Base-by-base conservation (phyloP, 2,888 invertebrate genomes). In the Ochropleura plecta region DNA sequence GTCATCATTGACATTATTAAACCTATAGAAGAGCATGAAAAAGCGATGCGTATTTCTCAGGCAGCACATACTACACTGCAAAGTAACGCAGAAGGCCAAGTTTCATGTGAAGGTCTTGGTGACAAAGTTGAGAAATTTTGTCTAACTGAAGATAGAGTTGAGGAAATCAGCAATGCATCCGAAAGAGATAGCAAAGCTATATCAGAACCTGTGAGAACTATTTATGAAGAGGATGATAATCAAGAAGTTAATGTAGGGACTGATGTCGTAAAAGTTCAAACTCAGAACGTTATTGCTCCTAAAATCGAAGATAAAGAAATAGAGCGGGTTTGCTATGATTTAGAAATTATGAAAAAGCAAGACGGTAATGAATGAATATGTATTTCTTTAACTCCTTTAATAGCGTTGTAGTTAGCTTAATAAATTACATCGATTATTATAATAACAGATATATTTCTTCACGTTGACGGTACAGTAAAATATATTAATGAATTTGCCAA, bases 361-460 rank as follows among this genome's bases (percentile, higher is more conserved):
- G 16, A 72, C 46, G 80, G 81, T 80, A 80, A 67, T 66, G 69
- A 12, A 69, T 53, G 40, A 70, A 75, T 53, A n/a, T 48, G 40
- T 46, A 53, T 59, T 53, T 48, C 20, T 14, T 18, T 68, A 70
- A 75, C 48, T 57, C 53, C 68, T 40, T 68, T 55, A 65, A 44
- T 59, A 20, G 46, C 16, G 48, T 81, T 72, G 69, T 81, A 77
- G 69, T 77, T 81, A 70, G 44, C 46, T 20, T 75, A 79, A 66
- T 46, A 57, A 16, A 53, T 60, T 46, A 59, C 3, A 71, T 20
- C 42, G 49, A 64, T 49, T 48, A 10, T 60, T 59, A 64, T 18
- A 64, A 79, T 65, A 78, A 62, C 40, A 20, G 5, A 51, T 5
- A 20, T 65, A 30, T 0, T 42, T 12, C 9, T 3, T 63, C 1